Evolutionary conservation across 2,113 vertebrate species (phyloP).

Genomic region (Murina feae): DNA sequence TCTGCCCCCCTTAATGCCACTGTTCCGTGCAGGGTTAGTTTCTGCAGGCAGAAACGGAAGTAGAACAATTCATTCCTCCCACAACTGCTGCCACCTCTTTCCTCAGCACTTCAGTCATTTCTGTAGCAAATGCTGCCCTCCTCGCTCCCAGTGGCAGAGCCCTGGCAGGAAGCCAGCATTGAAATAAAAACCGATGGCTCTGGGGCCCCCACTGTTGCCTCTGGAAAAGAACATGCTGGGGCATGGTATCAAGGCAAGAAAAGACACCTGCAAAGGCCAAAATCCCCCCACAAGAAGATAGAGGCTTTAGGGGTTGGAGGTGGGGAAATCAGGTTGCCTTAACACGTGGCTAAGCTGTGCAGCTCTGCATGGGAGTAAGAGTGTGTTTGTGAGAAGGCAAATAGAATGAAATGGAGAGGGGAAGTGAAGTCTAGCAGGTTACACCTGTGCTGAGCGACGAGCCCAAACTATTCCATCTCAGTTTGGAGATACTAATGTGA

Average conservation of each 20-base stretch:
- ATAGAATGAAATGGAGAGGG: background rate
- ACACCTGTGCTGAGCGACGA: background rate
- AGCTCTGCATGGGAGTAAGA: background rate
- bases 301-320: background rate
- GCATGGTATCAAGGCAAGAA: background rate
- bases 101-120: background rate
- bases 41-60: background rate
- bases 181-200: background rate
- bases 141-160: background rate
- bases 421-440: no score
- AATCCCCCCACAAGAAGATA: background rate
- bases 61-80: background rate
- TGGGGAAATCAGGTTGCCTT: background rate
- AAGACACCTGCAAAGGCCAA: background rate
- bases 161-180: constrained; percentile 11
- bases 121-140: background rate
- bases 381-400: background rate
- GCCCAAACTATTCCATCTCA: background rate
- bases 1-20: background rate
- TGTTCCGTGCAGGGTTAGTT: background rate
- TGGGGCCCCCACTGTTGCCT: background rate
- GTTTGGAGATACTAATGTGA: background rate
- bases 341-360: fast-evolving
- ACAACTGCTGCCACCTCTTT: background rate
- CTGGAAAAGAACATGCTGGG: constrained; percentile 31